A percentile compares a stretch with the other conserved stretches of the same genome.
These are phyloP conservation scores for Alexandromys fortis DNA, from an alignment of 2,113 vertebrate species.

Conservation along the genomic window DNA sequence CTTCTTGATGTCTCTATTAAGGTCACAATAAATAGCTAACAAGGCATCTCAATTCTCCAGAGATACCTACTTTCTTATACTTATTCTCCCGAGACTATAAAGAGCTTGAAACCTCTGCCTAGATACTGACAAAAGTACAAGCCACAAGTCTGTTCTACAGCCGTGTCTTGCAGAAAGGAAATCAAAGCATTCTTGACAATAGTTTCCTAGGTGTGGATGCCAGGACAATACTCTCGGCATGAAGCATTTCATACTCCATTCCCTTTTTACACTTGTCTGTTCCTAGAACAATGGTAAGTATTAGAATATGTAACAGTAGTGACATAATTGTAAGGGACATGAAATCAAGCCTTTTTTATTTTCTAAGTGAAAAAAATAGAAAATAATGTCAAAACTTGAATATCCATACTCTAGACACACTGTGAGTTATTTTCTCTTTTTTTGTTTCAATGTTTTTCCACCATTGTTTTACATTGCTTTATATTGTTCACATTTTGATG, in stretches of 20 bases:
- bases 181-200: not conserved
- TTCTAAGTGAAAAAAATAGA: not conserved
- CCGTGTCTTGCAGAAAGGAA: too few species aligned
- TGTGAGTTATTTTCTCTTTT: not conserved
- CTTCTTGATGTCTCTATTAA: not conserved
- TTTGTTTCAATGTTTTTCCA: not conserved
- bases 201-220: not conserved
- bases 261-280: not conserved
- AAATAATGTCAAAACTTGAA: not conserved
- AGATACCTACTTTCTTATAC: not conserved
- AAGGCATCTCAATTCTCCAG: not conserved
- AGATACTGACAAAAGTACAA: not conserved
- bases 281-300: not conserved
- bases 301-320: not conserved
- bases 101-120: not conserved
- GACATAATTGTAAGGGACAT: not conserved
- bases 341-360: not conserved
- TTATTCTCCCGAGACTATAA: not conserved
- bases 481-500: not conserved
- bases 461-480: not conserved
- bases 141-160: not conserved
- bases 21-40: not conserved
- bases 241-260: not conserved
- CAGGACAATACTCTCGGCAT: not conserved
- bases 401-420: not conserved